These are phyloP conservation scores for Rana temporaria DNA, from an alignment of 2,113 vertebrate species.

Conservation along the genomic window DNA sequence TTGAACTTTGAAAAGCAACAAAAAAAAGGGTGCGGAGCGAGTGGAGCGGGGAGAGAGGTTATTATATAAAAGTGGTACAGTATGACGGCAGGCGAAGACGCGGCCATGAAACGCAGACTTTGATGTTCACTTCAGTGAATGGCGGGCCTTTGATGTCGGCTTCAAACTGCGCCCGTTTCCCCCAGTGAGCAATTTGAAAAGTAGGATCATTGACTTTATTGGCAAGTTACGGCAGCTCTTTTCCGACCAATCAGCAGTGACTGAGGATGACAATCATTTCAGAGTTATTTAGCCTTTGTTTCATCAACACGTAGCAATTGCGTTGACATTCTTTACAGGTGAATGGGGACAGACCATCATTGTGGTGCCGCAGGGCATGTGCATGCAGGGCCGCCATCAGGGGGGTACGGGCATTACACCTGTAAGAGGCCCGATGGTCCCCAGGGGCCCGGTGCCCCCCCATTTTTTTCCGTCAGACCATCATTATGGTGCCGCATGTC, in stretches of 20 bases:
- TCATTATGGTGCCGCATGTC: no score
- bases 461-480: no score
- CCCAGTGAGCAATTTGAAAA: conserved; percentile 40
- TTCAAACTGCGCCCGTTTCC: conserved; percentile 40
- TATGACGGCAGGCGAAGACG: conserved; percentile 7
- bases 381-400: no score
- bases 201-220: conserved; percentile 32
- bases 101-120: conserved; percentile 15
- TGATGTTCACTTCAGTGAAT: conserved; percentile 51
- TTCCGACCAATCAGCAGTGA: conserved; percentile 19
- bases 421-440: no score
- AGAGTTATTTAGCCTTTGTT: no score
- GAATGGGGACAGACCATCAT: no score
- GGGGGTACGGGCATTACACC: no score
- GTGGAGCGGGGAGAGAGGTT: not conserved
- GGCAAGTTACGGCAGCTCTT: not conserved
- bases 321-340: no score
- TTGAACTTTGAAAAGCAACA: conserved; percentile 5
- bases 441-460: no score
- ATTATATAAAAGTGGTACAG: not conserved
- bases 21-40: not conserved
- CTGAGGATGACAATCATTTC: not conserved
- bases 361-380: no score
- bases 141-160: conserved; percentile 46
- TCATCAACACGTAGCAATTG: no score